Percentiles rank a stretch among this genome's conserved stretches.
These are phyloP conservation scores for Paraplagusia blochii DNA, from an alignment of 2,113 vertebrate species.

Conservation along the genomic window DNA sequence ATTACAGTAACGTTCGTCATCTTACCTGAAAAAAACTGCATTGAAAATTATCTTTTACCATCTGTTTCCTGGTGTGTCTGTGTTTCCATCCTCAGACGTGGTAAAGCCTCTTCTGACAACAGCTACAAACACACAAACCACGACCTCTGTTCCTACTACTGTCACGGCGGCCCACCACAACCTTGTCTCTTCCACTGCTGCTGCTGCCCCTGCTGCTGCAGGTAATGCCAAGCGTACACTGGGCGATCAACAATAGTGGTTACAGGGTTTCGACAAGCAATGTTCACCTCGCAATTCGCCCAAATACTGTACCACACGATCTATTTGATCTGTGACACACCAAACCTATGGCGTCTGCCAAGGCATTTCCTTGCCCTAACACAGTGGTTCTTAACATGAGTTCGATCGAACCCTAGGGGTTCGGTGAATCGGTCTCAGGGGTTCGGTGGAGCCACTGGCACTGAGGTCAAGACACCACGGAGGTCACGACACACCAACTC, in stretches of 20 bases:
- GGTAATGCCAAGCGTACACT: not conserved
- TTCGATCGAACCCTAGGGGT: too few relatives aligned
- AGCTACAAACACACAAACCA: conserved; percentile 28
- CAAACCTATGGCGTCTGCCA: too few relatives aligned
- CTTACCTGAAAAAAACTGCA: conserved; percentile 70
- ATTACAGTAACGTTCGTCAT: conserved; percentile 66
- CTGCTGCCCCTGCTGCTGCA: conserved; percentile 23
- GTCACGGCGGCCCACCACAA: not conserved
- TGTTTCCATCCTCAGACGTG: not conserved
- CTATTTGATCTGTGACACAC: too few relatives aligned
- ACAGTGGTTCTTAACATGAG: too few relatives aligned
- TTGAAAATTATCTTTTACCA: conserved; percentile 52
- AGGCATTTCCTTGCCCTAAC: too few relatives aligned
- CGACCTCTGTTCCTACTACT: conserved; percentile 24
- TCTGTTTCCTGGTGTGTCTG: not conserved
- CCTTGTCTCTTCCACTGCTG: rapidly evolving
- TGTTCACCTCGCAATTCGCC: too few relatives aligned
- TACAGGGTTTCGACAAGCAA: too few relatives aligned
- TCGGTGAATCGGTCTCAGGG: too few relatives aligned
- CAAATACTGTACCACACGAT: too few relatives aligned
- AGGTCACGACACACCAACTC: too few relatives aligned
- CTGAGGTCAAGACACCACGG: too few relatives aligned
- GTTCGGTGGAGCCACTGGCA: too few relatives aligned
- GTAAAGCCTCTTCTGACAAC: not conserved
- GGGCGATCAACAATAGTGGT: not conserved